phyloP scores from a whole-genome alignment of 1,140 invertebrate genomes.

The Listronotus oregonensis region DNA sequence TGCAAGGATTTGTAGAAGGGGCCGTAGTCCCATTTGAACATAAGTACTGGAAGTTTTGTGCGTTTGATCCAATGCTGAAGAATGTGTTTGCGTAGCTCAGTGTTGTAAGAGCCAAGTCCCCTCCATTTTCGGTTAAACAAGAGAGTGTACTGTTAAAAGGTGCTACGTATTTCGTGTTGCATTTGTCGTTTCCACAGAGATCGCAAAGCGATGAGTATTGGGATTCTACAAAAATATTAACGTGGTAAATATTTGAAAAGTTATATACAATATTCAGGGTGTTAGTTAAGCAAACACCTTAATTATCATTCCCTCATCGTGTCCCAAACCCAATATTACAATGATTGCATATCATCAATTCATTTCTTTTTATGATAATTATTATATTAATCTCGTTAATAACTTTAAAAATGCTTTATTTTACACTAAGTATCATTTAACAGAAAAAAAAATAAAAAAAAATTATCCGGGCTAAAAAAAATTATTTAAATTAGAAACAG shows the following conservation, averaged over 20 bases:
- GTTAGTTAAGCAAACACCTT: no score
- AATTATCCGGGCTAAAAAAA: no score
- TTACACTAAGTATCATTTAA: no score
- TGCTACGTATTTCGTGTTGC: conserved; percentile 20
- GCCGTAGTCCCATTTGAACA: conserved; percentile 68
- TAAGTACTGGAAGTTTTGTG: conserved; percentile 52
- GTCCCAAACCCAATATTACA: no score
- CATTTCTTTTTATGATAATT: no score
- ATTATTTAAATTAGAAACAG: no score
- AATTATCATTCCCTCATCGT: no score
- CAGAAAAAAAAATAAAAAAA: no score
- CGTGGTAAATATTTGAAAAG: not conserved
- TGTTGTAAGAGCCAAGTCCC: conserved; percentile 63
- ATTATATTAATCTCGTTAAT: no score
- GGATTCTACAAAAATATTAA: conserved; percentile 54
- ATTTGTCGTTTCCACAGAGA: conserved; percentile 55
- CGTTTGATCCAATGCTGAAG: conserved; percentile 40
- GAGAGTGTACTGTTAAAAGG: conserved; percentile 55
- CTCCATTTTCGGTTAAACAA: conserved; percentile 59
- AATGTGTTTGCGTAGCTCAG: conserved; percentile 47
- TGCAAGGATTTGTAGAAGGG: conserved; percentile 57
- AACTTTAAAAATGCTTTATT: no score
- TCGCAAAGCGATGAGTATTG: conserved; percentile 60
- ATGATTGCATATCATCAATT: no score
- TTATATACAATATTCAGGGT: no score